Base-by-base conservation (phyloP, 2,113 vertebrate genomes). In the Pangasianodon hypophthalmus region DNA sequence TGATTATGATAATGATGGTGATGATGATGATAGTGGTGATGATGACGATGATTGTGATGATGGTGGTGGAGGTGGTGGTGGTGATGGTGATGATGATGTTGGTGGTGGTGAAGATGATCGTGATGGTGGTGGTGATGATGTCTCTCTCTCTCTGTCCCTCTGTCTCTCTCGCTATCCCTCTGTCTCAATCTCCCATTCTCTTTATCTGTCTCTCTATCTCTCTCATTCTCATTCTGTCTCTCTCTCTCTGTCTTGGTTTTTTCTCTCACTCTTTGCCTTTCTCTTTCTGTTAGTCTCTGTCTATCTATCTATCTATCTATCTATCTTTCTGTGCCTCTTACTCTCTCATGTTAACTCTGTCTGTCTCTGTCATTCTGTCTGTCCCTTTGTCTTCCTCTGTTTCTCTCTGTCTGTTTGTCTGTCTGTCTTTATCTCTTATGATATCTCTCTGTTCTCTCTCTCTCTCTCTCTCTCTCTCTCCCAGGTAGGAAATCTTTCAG, bases 381-480 rank as follows among this genome's bases (percentile, higher is more conserved):
- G 11, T 67, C 82, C 58, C 54, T 84, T 18, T 84, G 13, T 37
- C 29, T 58, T n/a, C 2, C n/a, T 48, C 3, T 44, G 8, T 84
- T 11, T 48, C 24, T 69, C 24, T n/a, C 26, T 85, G 3, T 85
- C 60, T 52, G 2, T 44, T 9, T 85, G 11, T 24, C 82, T 84
- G 18, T 84, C 32, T 84, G 18, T 58, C 50, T 83, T 21, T 29
- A 1, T 54, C n/a, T 54, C 58, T 85, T 26, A 67, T 8, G 37
- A 46, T 41, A 48, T 71, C 29, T 73, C 29, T 71, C 58, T 56
- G 3, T 46, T 46, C 48, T 86, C 44, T 62, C 48, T 86, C 26
- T 86, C 44, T 73, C 64, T 87, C 48, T 32, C 85, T 86, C 41
- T 73, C 50, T 87, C 8, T 75, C 50, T 87, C 83, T 84, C 83